These are phyloP conservation scores for Aphelocoma californica DNA, from an alignment of 2,797 vertebrate species.

Conservation along the genomic window DNA sequence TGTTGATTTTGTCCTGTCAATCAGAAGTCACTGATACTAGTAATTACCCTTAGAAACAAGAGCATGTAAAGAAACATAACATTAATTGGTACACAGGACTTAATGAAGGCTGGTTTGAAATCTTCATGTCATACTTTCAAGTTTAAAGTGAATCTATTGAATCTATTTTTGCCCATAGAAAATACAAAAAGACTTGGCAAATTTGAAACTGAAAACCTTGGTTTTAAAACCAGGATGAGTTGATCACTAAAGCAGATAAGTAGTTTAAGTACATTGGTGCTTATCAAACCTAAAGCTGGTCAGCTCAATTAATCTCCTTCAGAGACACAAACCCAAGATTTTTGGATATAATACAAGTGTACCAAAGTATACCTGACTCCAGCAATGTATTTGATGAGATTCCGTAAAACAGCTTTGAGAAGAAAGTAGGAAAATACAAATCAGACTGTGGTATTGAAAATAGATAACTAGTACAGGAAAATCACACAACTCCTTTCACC, in stretches of 20 bases:
- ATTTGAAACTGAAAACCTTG: background rate
- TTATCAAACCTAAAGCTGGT: background rate
- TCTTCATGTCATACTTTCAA: background rate
- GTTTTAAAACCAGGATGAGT: background rate
- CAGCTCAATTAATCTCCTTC: background rate
- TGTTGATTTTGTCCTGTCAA: background rate
- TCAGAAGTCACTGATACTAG: background rate
- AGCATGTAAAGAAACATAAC: background rate
- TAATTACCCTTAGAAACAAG: background rate
- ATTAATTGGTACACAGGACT: background rate
- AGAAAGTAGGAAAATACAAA: background rate
- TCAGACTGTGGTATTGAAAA: background rate
- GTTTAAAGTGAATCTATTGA: background rate
- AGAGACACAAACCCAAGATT: background rate
- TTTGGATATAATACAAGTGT: background rate
- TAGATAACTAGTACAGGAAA: background rate
- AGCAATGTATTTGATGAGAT: background rate
- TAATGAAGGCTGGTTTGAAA: background rate
- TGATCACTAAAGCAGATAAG: background rate
- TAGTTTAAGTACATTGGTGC: background rate
- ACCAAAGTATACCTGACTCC: background rate
- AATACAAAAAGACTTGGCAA: background rate
- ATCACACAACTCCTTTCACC: background rate
- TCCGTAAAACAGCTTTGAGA: background rate
- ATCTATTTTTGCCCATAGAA: background rate